These are phyloP conservation scores for Mesoligia furuncula DNA, from an alignment of 2,888 invertebrate species.

Conservation along the genomic window DNA sequence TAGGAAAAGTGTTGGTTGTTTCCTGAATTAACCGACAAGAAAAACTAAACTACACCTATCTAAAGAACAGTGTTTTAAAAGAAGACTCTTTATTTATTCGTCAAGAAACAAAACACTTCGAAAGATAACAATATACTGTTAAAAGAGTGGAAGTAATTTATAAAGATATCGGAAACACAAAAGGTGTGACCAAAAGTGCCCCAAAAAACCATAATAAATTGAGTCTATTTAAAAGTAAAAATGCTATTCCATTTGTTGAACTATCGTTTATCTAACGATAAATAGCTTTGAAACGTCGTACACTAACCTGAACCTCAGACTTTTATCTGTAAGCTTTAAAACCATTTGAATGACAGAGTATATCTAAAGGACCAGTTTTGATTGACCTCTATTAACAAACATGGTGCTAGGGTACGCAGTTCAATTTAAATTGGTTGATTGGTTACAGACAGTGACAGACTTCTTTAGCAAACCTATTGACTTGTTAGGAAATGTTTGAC, in stretches of 20 bases:
- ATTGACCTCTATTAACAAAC: slow-evolving; percentile 50
- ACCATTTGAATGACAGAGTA: slow-evolving; percentile 78
- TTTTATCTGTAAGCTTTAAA: slow-evolving; percentile 81
- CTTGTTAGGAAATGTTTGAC: slow-evolving; percentile 71
- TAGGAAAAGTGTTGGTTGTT: background rate
- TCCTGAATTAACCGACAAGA: background rate
- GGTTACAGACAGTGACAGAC: no score
- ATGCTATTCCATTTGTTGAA: slow-evolving; percentile 66
- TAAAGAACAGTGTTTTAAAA: slow-evolving; percentile 3
- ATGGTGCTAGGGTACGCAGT: slow-evolving; percentile 37
- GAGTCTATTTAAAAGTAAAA: slow-evolving; percentile 69
- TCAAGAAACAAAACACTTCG: slow-evolving; percentile 38
- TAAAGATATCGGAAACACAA: slow-evolving; percentile 40
- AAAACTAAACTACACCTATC: background rate
- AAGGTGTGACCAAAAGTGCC: slow-evolving; percentile 45
- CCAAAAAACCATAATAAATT: slow-evolving; percentile 66
- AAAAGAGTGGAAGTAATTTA: slow-evolving; percentile 44
- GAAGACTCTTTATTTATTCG: slow-evolving; percentile 23
- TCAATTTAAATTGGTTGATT: slow-evolving; percentile 69
- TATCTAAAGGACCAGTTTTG: slow-evolving; percentile 68
- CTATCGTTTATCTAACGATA: slow-evolving; percentile 61
- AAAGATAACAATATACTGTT: slow-evolving; percentile 27
- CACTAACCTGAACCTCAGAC: slow-evolving; percentile 78
- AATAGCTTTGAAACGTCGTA: slow-evolving; percentile 72
- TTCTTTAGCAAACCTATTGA: slow-evolving; percentile 74